Base-by-base conservation (phyloP, 2,797 vertebrate species). In the Todus mexicanus region DNA sequence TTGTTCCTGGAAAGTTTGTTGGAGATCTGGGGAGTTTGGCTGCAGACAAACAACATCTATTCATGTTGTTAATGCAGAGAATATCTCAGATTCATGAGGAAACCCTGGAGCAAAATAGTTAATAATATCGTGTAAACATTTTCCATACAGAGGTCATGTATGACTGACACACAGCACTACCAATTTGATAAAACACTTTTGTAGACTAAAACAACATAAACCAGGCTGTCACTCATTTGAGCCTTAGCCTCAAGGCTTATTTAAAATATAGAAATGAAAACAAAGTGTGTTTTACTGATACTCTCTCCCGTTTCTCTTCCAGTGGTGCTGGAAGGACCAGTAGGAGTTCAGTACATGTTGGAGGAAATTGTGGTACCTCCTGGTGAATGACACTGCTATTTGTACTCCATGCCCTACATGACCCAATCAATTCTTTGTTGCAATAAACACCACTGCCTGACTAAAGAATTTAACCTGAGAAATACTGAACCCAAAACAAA, bases 51-150 rank as follows among this genome's bases (percentile, higher is more conserved):
- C 42, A 91, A 85, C 71, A 84, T 61, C 63, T 90, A 90, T 87
- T 92, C 47, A 68, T 26, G 51, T 47, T 78, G 74, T 59, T 87
- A 86, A 95, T 93, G 85, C 68, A 90, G 57, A 83, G 51, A 74
- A 76, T 87, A 84, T 53, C 10, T 7, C 50, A 79, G 82, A 93
- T 94, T 94, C 86, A 93, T 97, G 96, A 97, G 96, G 95, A 98
- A 98, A 97, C 97, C 97, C 97, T 97, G 95, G 69, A 98, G 98
- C 97, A 97, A 98, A 98, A 97, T 95, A 97, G 98, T 98, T 98
- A 97, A 96, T 97, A 97, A 97, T 97, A 97, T 97, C 95, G 20
- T 98, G 98, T 98, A 98, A 98, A 98, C 98, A 98, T 98, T 98
- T 98, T 98, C 97, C 96, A 97, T 97, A 97, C 98, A 98, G 97